A percentile compares a stretch with the other conserved stretches of the same genome.
phyloP scores from a whole-genome alignment of 37 sponge, comb jelly and placozoan species.

The Chondrosia reniformis region DNA sequence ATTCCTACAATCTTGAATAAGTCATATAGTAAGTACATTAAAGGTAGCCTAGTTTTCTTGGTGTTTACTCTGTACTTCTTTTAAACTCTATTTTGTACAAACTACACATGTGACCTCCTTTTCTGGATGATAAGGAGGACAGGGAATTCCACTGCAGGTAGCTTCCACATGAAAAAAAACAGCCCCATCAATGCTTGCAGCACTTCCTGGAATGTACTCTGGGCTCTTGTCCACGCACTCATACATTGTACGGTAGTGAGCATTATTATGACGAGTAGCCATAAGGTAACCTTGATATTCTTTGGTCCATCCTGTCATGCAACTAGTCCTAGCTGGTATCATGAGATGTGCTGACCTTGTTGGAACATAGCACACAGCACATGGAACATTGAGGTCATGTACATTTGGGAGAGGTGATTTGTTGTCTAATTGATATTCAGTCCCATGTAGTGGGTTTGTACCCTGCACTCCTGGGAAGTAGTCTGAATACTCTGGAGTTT shows the following conservation, averaged over 20 bases:
- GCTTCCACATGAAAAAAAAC: slow-evolving; percentile 42
- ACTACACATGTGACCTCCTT: slow-evolving; percentile 61
- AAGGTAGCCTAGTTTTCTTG: too few relatives aligned
- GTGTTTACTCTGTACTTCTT: too few relatives aligned
- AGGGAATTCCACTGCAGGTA: slow-evolving; percentile 36
- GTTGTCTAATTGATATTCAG: not conserved
- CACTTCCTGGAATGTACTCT: slow-evolving; percentile 31
- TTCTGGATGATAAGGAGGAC: slow-evolving; percentile 41
- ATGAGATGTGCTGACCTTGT: slow-evolving; percentile 25
- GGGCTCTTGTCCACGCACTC: slow-evolving; percentile 59
- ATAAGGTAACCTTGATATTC: slow-evolving; percentile 64
- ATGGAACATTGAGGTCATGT: slow-evolving; percentile 15
- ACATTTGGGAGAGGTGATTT: not conserved
- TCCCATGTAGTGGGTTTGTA: slow-evolving; percentile 7
- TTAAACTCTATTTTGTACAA: slow-evolving; percentile 53
- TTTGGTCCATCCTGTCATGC: slow-evolving; percentile 36
- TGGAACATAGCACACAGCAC: slow-evolving; percentile 32
- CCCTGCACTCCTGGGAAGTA: slow-evolving; percentile 20
- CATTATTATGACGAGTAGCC: not conserved
- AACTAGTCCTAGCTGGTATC: slow-evolving; percentile 41
- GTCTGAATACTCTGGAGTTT: slow-evolving; percentile 3
- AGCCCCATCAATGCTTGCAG: slow-evolving; percentile 6
- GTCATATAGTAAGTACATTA: too few relatives aligned
- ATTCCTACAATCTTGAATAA: too few relatives aligned
- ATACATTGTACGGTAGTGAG: slow-evolving; percentile 6